Evolutionary conservation across 2,888 invertebrate species (phyloP).

Genomic region (Marasmarcha lunaedactyla): DNA sequence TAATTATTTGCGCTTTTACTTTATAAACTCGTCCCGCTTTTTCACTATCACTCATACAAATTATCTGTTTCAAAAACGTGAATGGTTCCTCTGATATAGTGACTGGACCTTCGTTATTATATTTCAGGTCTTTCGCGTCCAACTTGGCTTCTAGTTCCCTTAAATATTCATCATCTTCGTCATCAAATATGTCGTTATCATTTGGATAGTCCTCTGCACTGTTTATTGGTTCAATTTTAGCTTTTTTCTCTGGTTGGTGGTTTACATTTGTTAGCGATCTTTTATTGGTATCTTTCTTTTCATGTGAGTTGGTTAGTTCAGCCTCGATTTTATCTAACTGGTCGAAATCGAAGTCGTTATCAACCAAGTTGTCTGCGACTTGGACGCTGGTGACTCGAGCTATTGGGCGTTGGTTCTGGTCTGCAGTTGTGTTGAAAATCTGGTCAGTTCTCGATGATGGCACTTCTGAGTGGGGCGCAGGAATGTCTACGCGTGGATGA

Average conservation of each 20-base stretch:
- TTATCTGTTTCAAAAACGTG: constrained; percentile 55
- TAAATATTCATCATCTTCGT: constrained; percentile 46
- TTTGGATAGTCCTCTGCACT: constrained; percentile 35
- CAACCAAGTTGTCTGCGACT: constrained; percentile 33
- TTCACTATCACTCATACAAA: constrained; percentile 30
- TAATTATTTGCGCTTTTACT: constrained; percentile 70
- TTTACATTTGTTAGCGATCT: constrained; percentile 11
- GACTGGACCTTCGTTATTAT: constrained; percentile 17
- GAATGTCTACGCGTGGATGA: constrained; percentile 30
- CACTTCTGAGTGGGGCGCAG: constrained; percentile 29
- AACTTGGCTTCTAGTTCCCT: constrained; percentile 40
- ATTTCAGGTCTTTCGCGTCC: constrained; percentile 19
- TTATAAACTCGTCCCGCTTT: constrained; percentile 52
- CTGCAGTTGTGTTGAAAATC: constrained; percentile 11
- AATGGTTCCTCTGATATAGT: constrained; percentile 39
- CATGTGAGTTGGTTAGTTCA: constrained; percentile 19
- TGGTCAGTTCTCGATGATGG: constrained; percentile 21
- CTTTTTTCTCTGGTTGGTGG: constrained; percentile 36
- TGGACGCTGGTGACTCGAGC: constrained; percentile 31
- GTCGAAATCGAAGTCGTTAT: constrained; percentile 44
- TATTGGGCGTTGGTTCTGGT: constrained; percentile 22
- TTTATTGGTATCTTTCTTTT: background rate
- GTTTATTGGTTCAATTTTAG: constrained; percentile 27
- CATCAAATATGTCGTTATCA: constrained; percentile 32
- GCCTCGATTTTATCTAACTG: constrained; percentile 46